Evolutionary conservation across 2,113 vertebrate species (phyloP), one percentile per base, ranked within the genome.

Genomic region (Gymnorhina tibicen): DNA sequence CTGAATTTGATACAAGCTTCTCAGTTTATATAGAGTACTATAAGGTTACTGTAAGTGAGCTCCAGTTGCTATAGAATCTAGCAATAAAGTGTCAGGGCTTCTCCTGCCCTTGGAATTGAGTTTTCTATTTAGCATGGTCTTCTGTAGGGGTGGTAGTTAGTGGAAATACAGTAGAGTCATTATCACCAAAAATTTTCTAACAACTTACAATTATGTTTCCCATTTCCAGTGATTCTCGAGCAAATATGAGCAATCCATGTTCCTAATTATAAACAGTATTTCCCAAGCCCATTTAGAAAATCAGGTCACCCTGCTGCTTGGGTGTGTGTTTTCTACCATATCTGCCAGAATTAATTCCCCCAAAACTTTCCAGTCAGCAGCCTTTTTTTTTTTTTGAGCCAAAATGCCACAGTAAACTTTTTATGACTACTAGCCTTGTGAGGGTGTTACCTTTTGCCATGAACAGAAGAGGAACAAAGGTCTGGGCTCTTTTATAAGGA

Each of bases 1-100:
- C 93, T 97, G 87, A 96, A 93, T 94, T 96, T 96, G 88, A 97
- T 93, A 83, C 92, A 95, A 94, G 93, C 93, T 93, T 97, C 95
- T 96, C 95, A 82, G 88, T 93, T 95, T 93, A 96, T 95, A 94
- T 81, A 95, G 87, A 97, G 92, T 97, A 91, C 95, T 97, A 94
- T 66, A 97, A 97, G 81, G 85, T 96, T 95, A 93, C 56, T 96
- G 55, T 95, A 95, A 89, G 72, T 64, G 96, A 94, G 86, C 86
- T 94, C 79, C 68, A 78, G 13, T 97, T 97, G 93, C 96, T 97
- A 93, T 95, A 96, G 92, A 96, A 85, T 87, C n/a, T 76, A 97
- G 97, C 97, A 97, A 97, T 97, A 97, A 97, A 94, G 82, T 92
- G 81, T 89, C 81, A 92, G 70, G 74, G 88, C 81, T 94, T 75